Percentiles rank a stretch among this genome's conserved stretches.
Conservation (phyloP, 2,113 vertebrate genomes). For the Gymnorhina tibicen region DNA sequence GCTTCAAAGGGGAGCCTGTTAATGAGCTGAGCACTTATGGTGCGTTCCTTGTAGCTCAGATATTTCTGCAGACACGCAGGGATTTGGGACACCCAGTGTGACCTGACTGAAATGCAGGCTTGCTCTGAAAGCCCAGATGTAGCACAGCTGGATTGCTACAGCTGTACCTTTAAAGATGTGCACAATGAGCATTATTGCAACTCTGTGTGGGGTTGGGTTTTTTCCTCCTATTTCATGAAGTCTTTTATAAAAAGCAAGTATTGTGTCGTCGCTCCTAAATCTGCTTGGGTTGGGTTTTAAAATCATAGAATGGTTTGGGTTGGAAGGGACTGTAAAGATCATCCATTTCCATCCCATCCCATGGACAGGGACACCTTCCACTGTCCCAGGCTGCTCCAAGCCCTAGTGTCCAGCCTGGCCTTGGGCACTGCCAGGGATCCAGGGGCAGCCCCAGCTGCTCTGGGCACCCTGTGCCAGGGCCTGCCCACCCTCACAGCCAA, state of each 20-base stretch:
- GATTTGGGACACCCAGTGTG: not conserved
- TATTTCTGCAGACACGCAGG: not conserved
- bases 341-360: not conserved
- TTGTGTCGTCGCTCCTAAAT: not conserved
- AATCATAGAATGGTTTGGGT: not conserved
- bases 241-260: not conserved
- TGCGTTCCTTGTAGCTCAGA: not conserved
- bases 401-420: not conserved
- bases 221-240: not conserved
- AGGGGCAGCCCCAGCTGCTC: not conserved
- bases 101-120: not conserved
- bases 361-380: not conserved
- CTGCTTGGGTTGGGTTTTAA: not conserved
- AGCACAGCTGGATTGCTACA: not conserved
- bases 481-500: not conserved
- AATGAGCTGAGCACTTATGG: not conserved
- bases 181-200: not conserved
- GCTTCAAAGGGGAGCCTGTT: not conserved
- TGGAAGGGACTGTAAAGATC: not conserved
- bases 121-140: not conserved
- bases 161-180: not conserved
- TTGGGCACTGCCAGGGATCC: not conserved
- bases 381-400: not conserved
- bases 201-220: not conserved
- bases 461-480: not conserved